Percentiles rank a stretch among this genome's conserved stretches.
Evolutionary conservation across 2,797 vertebrate species (phyloP).

Genomic region (Leptatherina wallacei): DNA sequence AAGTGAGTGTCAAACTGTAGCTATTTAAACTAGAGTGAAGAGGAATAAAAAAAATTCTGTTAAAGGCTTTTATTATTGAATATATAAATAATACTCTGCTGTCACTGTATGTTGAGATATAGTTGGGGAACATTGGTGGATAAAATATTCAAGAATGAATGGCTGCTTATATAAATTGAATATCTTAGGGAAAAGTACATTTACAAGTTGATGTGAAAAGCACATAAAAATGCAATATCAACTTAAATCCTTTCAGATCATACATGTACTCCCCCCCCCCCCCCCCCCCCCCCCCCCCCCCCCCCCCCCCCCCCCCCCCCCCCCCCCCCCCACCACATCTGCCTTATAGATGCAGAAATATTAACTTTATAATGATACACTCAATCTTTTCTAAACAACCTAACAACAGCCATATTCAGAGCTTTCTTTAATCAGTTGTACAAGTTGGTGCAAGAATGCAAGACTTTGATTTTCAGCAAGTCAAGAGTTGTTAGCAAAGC

Average conservation of each 20-base stretch:
- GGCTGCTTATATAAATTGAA: background rate
- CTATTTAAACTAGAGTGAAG: background rate
- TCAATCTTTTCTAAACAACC: background rate
- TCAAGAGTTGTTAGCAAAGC: background rate
- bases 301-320: too few relatives aligned
- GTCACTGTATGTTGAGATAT: background rate
- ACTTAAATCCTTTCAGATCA: background rate
- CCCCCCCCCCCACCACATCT: background rate
- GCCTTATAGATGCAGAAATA: background rate
- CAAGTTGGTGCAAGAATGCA: background rate
- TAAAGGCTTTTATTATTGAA: background rate
- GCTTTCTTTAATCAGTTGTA: background rate
- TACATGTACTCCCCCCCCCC: background rate
- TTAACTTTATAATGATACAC: background rate
- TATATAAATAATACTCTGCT: background rate
- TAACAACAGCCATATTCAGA: background rate
- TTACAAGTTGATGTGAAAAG: background rate
- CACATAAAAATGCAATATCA: background rate
- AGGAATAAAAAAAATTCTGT: background rate
- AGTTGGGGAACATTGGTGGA: background rate
- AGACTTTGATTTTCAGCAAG: background rate
- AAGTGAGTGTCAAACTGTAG: background rate
- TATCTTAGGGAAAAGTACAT: too few relatives aligned
- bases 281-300: too few relatives aligned
- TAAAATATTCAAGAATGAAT: background rate